These are phyloP conservation scores for Chymomyza costata DNA, from an alignment of 1,140 invertebrate species.

Conservation along the genomic window DNA sequence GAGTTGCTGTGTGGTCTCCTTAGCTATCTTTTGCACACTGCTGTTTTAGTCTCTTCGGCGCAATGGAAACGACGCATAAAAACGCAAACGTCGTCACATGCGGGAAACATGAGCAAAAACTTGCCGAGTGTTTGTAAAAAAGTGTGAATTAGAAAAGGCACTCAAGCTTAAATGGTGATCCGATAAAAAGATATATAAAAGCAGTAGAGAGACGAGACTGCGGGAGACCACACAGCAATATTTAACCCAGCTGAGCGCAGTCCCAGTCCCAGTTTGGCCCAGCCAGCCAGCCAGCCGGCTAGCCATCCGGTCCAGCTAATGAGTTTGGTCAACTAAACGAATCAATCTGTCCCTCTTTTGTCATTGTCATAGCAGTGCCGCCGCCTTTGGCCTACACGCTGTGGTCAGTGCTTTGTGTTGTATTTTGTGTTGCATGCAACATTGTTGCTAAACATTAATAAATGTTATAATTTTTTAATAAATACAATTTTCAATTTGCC, in stretches of 20 bases:
- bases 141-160: conserved; percentile 72
- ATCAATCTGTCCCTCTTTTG: conserved; percentile 44
- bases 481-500: too few relatives aligned
- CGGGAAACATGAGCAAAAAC: conserved; percentile 19
- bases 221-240: conserved; percentile 38
- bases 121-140: conserved; percentile 31
- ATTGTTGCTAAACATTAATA: too few relatives aligned
- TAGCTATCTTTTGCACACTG: too few relatives aligned
- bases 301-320: conserved; percentile 36
- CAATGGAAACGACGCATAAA: conserved; percentile 10
- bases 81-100: conserved; percentile 39
- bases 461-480: too few relatives aligned
- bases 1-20: too few relatives aligned
- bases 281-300: conserved; percentile 10
- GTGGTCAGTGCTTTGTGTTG: conserved; percentile 21
- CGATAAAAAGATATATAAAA: conserved; percentile 33
- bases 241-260: conserved; percentile 1
- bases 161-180: conserved; percentile 62
- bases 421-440: too few relatives aligned
- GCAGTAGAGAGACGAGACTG: conserved; percentile 1
- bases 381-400: conserved; percentile 16
- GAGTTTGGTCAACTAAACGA: conserved; percentile 16
- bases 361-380: conserved; percentile 35
- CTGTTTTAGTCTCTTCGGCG: too few relatives aligned
- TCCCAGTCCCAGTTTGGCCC: too few relatives aligned